phyloP scores from a whole-genome alignment of 2,113 vertebrate genomes.

The Brachyhypopomus occidentalis region DNA sequence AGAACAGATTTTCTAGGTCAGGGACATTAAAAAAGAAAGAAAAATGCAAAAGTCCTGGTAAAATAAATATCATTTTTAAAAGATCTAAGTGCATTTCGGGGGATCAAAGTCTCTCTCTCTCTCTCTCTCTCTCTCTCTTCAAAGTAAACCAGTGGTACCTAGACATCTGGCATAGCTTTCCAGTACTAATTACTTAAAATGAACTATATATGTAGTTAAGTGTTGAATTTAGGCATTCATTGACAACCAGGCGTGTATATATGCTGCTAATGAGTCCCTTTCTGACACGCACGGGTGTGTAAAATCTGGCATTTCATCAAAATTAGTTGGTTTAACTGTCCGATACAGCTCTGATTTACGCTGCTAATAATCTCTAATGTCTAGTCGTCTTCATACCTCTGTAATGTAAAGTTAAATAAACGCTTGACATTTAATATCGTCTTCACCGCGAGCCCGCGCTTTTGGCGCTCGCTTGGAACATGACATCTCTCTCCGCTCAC shows the following conservation, averaged over 20 bases:
- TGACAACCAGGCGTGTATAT: constrained; percentile 19
- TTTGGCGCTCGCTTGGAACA: neutral
- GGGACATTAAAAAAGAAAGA: constrained; percentile 5
- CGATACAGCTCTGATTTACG: constrained; percentile 25
- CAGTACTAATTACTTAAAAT: constrained; percentile 2
- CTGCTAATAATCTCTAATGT: constrained; percentile 14
- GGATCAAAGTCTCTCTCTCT: neutral
- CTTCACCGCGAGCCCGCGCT: constrained; percentile 1
- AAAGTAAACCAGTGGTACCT: constrained; percentile 12
- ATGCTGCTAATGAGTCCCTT: constrained; percentile 29
- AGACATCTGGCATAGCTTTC: neutral
- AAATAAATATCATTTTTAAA: neutral
- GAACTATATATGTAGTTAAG: neutral
- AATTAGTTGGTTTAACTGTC: constrained; percentile 36
- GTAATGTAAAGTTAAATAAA: neutral
- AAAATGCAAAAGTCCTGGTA: neutral
- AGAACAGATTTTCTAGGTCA: constrained; percentile 22
- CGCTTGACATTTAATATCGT: neutral
- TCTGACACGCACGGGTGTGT: neutral
- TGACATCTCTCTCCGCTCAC: constrained; percentile 3
- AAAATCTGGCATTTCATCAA: constrained; percentile 16
- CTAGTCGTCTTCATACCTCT: neutral
- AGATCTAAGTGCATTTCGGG: too few species aligned
- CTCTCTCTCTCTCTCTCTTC: neutral
- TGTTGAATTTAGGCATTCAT: neutral